Base-by-base conservation (phyloP, 2,113 vertebrate genomes). In the Phrynocephalus versicolor region DNA sequence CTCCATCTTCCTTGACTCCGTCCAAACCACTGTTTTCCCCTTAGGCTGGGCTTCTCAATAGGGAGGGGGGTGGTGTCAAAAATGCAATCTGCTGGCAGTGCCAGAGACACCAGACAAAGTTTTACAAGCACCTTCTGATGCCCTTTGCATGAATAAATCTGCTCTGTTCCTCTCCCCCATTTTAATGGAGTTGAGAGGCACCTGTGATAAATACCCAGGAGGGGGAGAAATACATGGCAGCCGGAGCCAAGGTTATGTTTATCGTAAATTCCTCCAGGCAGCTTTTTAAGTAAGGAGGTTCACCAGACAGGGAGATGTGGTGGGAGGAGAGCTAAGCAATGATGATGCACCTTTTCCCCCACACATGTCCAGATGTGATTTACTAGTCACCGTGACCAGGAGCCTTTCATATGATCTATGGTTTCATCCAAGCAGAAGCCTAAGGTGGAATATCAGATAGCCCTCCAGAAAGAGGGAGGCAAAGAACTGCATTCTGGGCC, bases 161-260 rank as follows among this genome's bases (percentile, higher is more conserved):
- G 41, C 72, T 76, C 60, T 30, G 45, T 57, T 86, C 71, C 81
- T 86, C 85, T 86, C 70, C 60, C n/a, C 45, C 67, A 71, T 60
- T 76, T 81, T 86, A 73, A 86, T 65, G 62, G 79, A 81, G 70
- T 79, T 67, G 79, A 81, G 65, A 75, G 45, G 79, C 71, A 39
- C 33, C 33, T 12, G 79, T 81, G 85, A 86, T 86, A 86, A 81
- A 86, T 86, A 86, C 25, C 62, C 45, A 30, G 70, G 67, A 37
- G 75, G 9, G 45, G 45, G 39, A 67, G 85, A 86, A 65, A 81
- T 69, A 41, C 71, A 15, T 10, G 33, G 23, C 2, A 16, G 60
- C 25, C 27, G 55, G 71, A 86, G 25, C 79, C 85, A 81, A 86
- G 85, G 85, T 81, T 76, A 86, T 81, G 60, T 81, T 86, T 81